Evolutionary conservation across 2,113 vertebrate species (phyloP), one percentile per base, ranked within the genome.

Genomic region (Gopherus evgoodei): DNA sequence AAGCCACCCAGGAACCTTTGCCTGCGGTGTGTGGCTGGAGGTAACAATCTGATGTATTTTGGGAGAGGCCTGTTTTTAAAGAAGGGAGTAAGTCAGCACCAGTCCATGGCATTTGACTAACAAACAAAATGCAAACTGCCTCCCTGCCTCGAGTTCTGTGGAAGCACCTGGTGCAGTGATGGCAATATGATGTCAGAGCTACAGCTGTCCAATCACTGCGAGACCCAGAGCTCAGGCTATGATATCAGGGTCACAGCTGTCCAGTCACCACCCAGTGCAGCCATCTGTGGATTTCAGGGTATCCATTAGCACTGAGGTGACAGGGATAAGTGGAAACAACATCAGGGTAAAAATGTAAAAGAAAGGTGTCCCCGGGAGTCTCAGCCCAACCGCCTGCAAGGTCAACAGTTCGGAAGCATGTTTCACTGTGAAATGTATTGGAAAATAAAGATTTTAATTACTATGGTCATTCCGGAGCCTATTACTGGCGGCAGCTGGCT

Each of bases 401-500:
- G 85, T 96, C 82, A 84, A 42, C 52, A 93, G 79, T 88, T 95
- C 82, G 90, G 80, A 29, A 83, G 90, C 75, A 16, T 1, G 44
- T 31, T 92, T 90, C 82, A 87, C 80, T 81, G 84, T 47, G 84
- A 89, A 94, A 94, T 0, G 0, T 81, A 49, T 69, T 69, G 89
- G 84, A 91, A 93, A 96, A 95, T 72, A 78, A 89, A 87, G 84
- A 81, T 80, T 75, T 91, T 94, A 93, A 95, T 95, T 89, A 72
- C 84, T 83, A 50, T 25, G 92, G 31, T 92, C 83, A 81, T 2
- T 78, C 90, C 56, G 87, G 82, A 81, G 53, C 82, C 80, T 56
- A 83, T 65, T 80, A 44, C 38, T 84, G 62, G 2, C 27, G 42
- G 52, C 38, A 72, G 16, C 88, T 75, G 5, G 0, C 42, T 10